These are phyloP conservation scores for Magallana angulata DNA, from an alignment of 1,140 invertebrate species.

Conservation along the genomic window DNA sequence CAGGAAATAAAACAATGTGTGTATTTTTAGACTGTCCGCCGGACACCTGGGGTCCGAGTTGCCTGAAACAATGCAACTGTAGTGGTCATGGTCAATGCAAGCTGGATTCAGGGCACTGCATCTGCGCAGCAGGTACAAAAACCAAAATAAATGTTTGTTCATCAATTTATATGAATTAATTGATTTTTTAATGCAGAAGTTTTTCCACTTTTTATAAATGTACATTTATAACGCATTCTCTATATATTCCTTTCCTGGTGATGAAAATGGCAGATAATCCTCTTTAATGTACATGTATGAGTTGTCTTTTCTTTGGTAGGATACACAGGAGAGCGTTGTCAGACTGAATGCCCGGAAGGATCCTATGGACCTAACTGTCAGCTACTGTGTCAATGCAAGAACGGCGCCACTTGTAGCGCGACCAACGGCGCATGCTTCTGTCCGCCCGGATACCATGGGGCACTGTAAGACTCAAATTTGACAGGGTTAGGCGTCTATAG, in stretches of 20 bases:
- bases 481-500: too few species aligned
- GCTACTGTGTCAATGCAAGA: slow-evolving; percentile 87
- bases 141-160: too few species aligned
- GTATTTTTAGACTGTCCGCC: slow-evolving; percentile 81
- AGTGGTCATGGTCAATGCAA: slow-evolving; percentile 78
- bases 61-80: slow-evolving; percentile 79
- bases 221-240: too few species aligned
- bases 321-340: slow-evolving; percentile 88
- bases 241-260: too few species aligned
- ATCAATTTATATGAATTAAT: too few species aligned
- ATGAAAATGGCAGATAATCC: too few species aligned
- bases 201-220: too few species aligned
- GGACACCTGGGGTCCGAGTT: slow-evolving; percentile 75
- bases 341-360: slow-evolving; percentile 45
- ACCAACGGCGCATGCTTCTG: slow-evolving; percentile 92
- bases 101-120: slow-evolving; percentile 85
- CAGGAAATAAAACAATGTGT: too few species aligned
- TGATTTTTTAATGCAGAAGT: too few species aligned
- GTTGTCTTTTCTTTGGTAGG: slow-evolving; percentile 52
- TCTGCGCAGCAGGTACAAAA: slow-evolving; percentile 87
- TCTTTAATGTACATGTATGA: too few species aligned
- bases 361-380: slow-evolving; percentile 85
- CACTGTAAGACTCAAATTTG: background rate
- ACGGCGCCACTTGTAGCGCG: slow-evolving; percentile 87
- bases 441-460: slow-evolving; percentile 74